Conservation (phyloP, 2,113 vertebrate genomes). For the Percopsis transmontana region DNA sequence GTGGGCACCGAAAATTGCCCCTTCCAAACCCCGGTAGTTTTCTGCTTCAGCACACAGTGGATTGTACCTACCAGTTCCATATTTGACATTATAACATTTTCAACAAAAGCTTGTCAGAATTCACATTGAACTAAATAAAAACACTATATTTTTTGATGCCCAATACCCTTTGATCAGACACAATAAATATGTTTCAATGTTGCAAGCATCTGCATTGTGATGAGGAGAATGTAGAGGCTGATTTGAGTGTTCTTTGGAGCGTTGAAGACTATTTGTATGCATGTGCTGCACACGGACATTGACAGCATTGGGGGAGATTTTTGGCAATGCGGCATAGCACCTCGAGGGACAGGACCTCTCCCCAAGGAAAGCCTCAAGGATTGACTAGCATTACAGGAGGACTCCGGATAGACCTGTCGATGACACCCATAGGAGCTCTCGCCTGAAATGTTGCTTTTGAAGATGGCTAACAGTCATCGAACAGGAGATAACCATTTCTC, state of each 20-base stretch:
- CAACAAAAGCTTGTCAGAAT: slow-evolving; percentile 12
- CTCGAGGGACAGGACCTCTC: slow-evolving; percentile 42
- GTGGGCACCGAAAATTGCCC: slow-evolving; percentile 4
- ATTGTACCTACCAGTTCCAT: slow-evolving; percentile 12
- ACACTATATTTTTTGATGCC: too few species aligned
- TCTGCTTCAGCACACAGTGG: slow-evolving; percentile 39
- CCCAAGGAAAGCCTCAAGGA: slow-evolving; percentile 26
- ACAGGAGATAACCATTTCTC: slow-evolving; percentile 13
- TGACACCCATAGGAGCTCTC: slow-evolving; percentile 32
- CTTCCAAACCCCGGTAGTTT: slow-evolving; percentile 5
- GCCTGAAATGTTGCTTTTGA: neutral
- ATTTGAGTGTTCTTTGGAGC: slow-evolving; percentile 13
- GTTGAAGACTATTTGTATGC: slow-evolving; percentile 54
- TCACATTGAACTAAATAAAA: too few species aligned
- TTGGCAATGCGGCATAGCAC: slow-evolving; percentile 22
- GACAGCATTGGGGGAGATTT: slow-evolving; percentile 34
- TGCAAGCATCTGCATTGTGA: slow-evolving; percentile 34
- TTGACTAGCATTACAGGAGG: slow-evolving; percentile 25
- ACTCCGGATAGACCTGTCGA: slow-evolving; percentile 41
- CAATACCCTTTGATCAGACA: slow-evolving; percentile 23
- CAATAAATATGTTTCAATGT: slow-evolving; percentile 29
- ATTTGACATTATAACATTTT: slow-evolving; percentile 30
- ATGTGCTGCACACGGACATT: slow-evolving; percentile 27
- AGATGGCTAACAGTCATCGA: slow-evolving; percentile 6
- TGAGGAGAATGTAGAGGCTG: slow-evolving; percentile 36